Base-by-base conservation (phyloP, 2,113 vertebrate species). In the Rhinogobius similis region DNA sequence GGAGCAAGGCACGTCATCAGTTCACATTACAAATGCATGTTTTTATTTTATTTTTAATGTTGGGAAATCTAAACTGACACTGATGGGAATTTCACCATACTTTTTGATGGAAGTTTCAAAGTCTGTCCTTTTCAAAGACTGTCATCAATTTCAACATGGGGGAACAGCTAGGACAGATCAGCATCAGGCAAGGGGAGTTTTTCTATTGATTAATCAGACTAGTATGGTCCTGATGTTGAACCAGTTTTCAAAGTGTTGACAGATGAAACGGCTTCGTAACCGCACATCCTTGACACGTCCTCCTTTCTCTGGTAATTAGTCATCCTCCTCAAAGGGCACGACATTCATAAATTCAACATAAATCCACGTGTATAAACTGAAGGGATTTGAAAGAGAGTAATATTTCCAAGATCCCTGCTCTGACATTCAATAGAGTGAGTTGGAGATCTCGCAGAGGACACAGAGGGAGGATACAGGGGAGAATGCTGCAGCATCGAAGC, bases 321-420 rank as follows among this genome's bases (percentile, higher is more conserved):
- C 79, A 82, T 73, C 84, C 80, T 78, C 62, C 65, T 65, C 72
- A 93, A 92, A 92, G 91, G 89, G 87, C 88, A 89, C 87, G 91
- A 88, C 91, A 91, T 92, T 93, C 85, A 92, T 92, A 91, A 86
- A 90, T 87, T 91, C 84, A 41, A 88, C 85, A 87, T 81, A 89
- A 90, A 91, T 77, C 82, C 82, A 89, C 86, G 75, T 88, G 79
- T 86, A 79, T 85, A 91, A 91, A 90, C 87, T 84, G 82, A 77
- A 43, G 23, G 75, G 78, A 83, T 89, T 87, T 81, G 79, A 87
- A 84, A 74, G 83, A 85, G 85, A 85, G 88, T 82, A 79, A 84
- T 90, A 87, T 86, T 89, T 90, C 88, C 86, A 87, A 81, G 76
- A 72, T 79, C 81, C 20, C 55, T 66, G 59, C 83, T 32, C 65